Evolutionary conservation across 2,113 vertebrate genomes (phyloP).

Genomic region (Kryptolebias marmoratus): DNA sequence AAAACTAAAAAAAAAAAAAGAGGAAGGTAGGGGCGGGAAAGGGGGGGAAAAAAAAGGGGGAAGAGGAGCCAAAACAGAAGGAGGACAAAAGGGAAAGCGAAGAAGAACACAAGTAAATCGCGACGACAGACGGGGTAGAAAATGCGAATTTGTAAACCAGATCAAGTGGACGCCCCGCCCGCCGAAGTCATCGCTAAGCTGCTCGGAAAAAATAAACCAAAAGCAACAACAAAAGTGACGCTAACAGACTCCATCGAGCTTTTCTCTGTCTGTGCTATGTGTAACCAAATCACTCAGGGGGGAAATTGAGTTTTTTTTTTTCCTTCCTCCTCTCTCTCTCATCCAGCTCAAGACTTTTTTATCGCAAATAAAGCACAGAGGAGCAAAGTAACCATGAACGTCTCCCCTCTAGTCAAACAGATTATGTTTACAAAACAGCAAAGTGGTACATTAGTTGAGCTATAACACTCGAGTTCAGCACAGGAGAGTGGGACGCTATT

Average conservation of each 20-base stretch:
- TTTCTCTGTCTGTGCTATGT: slow-evolving; percentile 39
- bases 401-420: slow-evolving; percentile 68
- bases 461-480: slow-evolving; percentile 42
- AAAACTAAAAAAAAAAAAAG: slow-evolving; percentile 5
- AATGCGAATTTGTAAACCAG: slow-evolving; percentile 45
- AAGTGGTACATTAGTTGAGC: slow-evolving; percentile 72
- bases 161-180: not conserved
- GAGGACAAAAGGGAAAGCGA: slow-evolving; percentile 21
- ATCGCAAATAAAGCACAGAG: slow-evolving; percentile 71
- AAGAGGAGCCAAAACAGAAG: slow-evolving; percentile 20
- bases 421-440: slow-evolving; percentile 73
- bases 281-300: slow-evolving; percentile 72
- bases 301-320: slow-evolving; percentile 70
- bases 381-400: slow-evolving; percentile 76
- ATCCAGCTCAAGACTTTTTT: slow-evolving; percentile 66
- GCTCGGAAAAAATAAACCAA: slow-evolving; percentile 19
- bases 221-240: slow-evolving; percentile 31
- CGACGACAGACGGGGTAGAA: slow-evolving; percentile 11
- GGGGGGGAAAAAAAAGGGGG: slow-evolving; percentile 12
- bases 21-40: slow-evolving; percentile 61
- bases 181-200: slow-evolving; percentile 5
- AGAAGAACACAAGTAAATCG: slow-evolving; percentile 46
- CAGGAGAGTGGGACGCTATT: slow-evolving; percentile 38
- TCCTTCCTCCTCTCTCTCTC: not conserved
- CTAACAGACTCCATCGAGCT: slow-evolving; percentile 43